phyloP scores from a whole-genome alignment of 2,888 invertebrate species.

The Macrostomum cliftonense region DNA sequence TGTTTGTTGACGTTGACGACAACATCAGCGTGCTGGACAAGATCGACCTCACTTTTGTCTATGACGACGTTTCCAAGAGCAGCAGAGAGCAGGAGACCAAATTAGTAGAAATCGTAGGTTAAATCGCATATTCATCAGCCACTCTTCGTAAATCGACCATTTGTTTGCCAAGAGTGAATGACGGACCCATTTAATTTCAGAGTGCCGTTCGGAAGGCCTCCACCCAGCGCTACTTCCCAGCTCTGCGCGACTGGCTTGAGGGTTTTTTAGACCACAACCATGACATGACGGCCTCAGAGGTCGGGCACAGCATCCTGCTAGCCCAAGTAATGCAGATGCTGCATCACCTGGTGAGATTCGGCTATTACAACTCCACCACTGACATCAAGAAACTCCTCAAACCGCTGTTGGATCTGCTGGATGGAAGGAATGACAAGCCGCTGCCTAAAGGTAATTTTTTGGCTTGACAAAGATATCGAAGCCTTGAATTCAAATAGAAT shows the following conservation, averaged over 20 bases:
- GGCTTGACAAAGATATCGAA: no score
- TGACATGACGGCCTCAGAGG: slow-evolving; percentile 31
- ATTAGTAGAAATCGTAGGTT: no score
- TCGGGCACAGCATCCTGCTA: slow-evolving; percentile 31
- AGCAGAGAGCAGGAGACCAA: neutral
- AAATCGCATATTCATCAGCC: no score
- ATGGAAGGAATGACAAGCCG: slow-evolving; percentile 12
- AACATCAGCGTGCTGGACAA: slow-evolving; percentile 28
- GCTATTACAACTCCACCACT: slow-evolving; percentile 10
- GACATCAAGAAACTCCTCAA: slow-evolving; percentile 10
- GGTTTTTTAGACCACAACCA: slow-evolving; percentile 26
- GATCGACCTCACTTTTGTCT: slow-evolving; percentile 29
- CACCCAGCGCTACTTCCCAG: slow-evolving; percentile 10
- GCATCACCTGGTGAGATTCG: slow-evolving; percentile 23
- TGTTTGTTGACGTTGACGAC: slow-evolving; percentile 33
- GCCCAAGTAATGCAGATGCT: slow-evolving; percentile 30
- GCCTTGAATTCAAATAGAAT: no score
- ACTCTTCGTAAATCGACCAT: no score
- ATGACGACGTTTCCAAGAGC: slow-evolving; percentile 15
- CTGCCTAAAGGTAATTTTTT: slow-evolving; percentile 28
- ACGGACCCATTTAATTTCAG: no score
- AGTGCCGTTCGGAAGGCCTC: neutral
- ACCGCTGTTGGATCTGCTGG: slow-evolving; percentile 9
- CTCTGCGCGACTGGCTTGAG: slow-evolving; percentile 26
- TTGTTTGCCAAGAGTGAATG: no score